phyloP scores from a whole-genome alignment of 92 coral and sea anemone species.

The Zoanthus sansibaricus region DNA sequence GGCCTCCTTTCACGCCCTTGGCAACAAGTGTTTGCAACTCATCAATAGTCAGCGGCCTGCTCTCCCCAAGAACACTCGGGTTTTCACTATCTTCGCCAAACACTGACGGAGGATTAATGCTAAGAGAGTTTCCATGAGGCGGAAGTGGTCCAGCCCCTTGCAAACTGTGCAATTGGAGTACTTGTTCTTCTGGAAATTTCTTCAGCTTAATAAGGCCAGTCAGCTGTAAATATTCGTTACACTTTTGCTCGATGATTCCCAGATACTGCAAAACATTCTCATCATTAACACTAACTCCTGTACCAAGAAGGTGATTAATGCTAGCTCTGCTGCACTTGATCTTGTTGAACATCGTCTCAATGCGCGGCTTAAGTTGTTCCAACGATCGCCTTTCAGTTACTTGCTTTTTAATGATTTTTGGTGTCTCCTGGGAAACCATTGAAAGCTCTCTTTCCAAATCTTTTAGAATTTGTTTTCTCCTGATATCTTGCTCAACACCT shows the following conservation, averaged over 20 bases:
- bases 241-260: conserved; percentile 94
- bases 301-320: conserved; percentile 86
- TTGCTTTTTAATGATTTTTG: conserved; percentile 60
- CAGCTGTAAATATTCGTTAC: conserved; percentile 82
- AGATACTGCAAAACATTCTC: conserved; percentile 87
- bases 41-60: conserved; percentile 85
- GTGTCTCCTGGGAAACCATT: conserved; percentile 61
- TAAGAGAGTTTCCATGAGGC: conserved; percentile 57
- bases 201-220: conserved; percentile 76
- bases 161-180: conserved; percentile 61
- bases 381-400: conserved; percentile 60
- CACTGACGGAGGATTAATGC: conserved; percentile 82
- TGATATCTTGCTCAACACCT: conserved; percentile 73
- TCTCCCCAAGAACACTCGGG: conserved; percentile 41
- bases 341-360: conserved; percentile 76
- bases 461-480: conserved; percentile 82
- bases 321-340: conserved; percentile 86
- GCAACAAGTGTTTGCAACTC: conserved; percentile 77
- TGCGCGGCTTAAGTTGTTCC: conserved; percentile 81
- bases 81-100: conserved; percentile 61
- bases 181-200: conserved; percentile 61
- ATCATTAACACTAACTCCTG: conserved; percentile 83
- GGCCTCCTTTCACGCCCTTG: conserved; percentile 63
- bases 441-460: conserved; percentile 74
- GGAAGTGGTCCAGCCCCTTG: conserved; percentile 87